These are phyloP conservation scores for Oryctes rhinoceros DNA, from an alignment of 1,140 invertebrate species.

Conservation along the genomic window DNA sequence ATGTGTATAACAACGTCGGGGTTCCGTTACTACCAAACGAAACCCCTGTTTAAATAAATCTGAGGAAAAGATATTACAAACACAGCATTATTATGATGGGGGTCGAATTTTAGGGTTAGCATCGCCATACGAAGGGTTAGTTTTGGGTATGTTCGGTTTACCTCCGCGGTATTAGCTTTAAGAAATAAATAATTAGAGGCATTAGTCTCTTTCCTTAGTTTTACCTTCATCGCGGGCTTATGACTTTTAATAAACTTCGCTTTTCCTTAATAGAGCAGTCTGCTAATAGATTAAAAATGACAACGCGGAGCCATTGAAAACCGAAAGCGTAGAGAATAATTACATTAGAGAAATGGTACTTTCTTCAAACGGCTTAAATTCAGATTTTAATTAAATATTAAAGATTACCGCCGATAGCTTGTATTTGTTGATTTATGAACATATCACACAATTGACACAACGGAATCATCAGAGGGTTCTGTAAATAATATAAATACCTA, in stretches of 20 bases:
- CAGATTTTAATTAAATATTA: no score
- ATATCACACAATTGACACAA: no score
- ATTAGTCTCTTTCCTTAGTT: constrained; percentile 29
- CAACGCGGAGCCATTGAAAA: no score
- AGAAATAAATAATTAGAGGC: constrained; percentile 39
- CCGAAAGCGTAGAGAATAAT: no score
- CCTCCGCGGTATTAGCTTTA: constrained; percentile 39
- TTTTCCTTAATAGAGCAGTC: neutral
- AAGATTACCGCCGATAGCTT: no score
- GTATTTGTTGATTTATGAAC: no score
- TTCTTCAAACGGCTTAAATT: no score
- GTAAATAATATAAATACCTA: no score
- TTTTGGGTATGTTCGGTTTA: constrained; percentile 39
- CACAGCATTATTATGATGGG: constrained; percentile 37
- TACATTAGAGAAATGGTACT: no score
- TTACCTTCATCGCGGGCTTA: neutral
- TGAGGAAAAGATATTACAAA: constrained; percentile 40
- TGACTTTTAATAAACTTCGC: constrained; percentile 11
- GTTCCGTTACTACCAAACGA: constrained; percentile 21
- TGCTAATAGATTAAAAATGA: neutral
- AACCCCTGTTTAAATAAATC: constrained; percentile 38
- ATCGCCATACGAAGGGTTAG: constrained; percentile 31
- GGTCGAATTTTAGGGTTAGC: constrained; percentile 37
- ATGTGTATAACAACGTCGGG: constrained; percentile 3
- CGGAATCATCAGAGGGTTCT: no score